Conservation (phyloP, 2,888 invertebrate species). For the Ornithoptera priamus region DNA sequence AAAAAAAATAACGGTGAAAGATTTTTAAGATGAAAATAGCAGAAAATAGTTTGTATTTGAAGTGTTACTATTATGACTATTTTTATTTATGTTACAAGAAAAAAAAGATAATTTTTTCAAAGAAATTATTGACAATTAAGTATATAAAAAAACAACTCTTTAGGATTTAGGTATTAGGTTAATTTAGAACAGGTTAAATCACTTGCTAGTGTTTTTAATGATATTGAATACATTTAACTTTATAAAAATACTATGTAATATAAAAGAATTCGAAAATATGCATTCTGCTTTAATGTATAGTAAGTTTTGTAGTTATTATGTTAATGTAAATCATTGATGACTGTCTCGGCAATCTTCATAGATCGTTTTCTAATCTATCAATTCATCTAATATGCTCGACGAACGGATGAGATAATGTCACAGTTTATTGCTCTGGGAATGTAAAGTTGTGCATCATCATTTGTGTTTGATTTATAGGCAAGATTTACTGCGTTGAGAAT, state of each 20-base stretch:
- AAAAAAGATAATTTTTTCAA: too few relatives aligned
- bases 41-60: too few relatives aligned
- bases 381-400: constrained; percentile 23
- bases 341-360: constrained; percentile 20
- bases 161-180: not conserved
- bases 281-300: not conserved
- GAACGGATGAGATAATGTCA: constrained; percentile 20
- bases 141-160: too few relatives aligned
- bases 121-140: too few relatives aligned
- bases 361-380: constrained; percentile 26
- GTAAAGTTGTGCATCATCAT: constrained; percentile 4
- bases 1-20: too few relatives aligned
- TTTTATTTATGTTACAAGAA: too few relatives aligned
- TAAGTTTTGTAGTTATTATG: not conserved
- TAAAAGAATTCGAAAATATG: not conserved
- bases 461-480: constrained; percentile 9
- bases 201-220: not conserved
- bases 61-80: too few relatives aligned
- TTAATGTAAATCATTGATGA: constrained; percentile 15
- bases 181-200: not conserved
- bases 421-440: constrained; percentile 20
- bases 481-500: not conserved
- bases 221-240: not conserved
- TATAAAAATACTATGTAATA: not conserved
- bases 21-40: too few relatives aligned